Evolutionary conservation across 2,888 invertebrate genomes (phyloP), one percentile per base, ranked within the genome.

Genomic region (Auanema freiburgensis): DNA sequence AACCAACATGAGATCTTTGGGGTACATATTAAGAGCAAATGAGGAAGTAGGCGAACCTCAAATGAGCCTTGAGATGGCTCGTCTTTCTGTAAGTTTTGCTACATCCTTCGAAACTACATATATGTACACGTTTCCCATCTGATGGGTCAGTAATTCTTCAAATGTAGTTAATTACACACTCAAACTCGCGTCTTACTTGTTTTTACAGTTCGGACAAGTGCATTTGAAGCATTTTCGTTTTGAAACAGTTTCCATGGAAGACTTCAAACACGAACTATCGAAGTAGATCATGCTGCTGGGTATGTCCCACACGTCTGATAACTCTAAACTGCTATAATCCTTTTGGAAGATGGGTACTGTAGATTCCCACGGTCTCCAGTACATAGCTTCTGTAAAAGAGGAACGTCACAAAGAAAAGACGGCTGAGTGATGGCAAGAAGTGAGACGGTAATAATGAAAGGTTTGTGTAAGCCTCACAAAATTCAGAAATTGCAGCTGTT

Each of bases 11-110:
- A 40, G 55, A 44, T 23, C 64, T 54, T 23, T 16, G 24, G 25
- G 33, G 24, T 24, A 12, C 16, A 21, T 23, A n/a, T 57, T 24
- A 44, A 24, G 14, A 14, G 25, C 24, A 24, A 21, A 6, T 58
- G 23, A 43, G 6, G 16, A 18, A 16, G n/a, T 14, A 16, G 10
- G 21, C 44, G 14, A 12, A 62, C 71, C 72, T 63, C 25, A 67
- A 24, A 65, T 72, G 72, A 0, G 72, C 72, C 46, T 66, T 65
- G 51, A 72, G 53, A 63, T 72, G 72, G 23, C 72, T 72, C 16
- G 72, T 72, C 56, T 72, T 72, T 51, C 64, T 65, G 55, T 72
- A 72, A 11, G 69, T 72, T 50, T 69, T 72, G n/a, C 51, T 53
- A 33, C 72, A 72, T 0, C 66, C 66, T 6, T 57, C 54, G 16